A percentile compares a stretch with the other conserved stretches of the same genome.
Conservation (phyloP, 1,140 invertebrate species). For the Eufriesea mexicana region DNA sequence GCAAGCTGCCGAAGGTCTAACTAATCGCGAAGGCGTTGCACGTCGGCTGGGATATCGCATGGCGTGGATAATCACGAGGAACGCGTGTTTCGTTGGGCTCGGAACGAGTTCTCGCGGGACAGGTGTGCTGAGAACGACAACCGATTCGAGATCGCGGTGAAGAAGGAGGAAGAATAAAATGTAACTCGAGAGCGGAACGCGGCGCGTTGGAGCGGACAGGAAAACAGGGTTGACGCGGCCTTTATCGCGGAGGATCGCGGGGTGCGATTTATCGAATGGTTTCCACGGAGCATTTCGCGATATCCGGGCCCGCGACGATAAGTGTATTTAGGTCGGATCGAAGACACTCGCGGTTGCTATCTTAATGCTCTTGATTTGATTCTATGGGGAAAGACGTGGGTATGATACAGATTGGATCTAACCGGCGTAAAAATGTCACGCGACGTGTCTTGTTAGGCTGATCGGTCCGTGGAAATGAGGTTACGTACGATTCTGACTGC, state of each 20-base stretch:
- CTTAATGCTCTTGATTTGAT: not conserved
- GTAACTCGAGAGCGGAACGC: not conserved
- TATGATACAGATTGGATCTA: too few species aligned
- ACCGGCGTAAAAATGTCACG: not conserved
- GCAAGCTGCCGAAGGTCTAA: not conserved
- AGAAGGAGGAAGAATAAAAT: not conserved
- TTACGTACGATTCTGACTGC: too few species aligned
- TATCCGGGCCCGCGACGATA: not conserved
- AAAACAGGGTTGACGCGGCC: too few species aligned
- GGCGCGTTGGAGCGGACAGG: not conserved
- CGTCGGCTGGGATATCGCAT: not conserved
- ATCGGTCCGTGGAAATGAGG: too few species aligned
- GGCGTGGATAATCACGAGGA: not conserved
- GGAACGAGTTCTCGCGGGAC: slow-evolving; percentile 12
- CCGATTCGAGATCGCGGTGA: not conserved
- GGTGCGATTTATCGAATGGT: slow-evolving; percentile 9
- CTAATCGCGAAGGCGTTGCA: not conserved
- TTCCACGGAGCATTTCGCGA: not conserved
- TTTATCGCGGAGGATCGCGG: not conserved
- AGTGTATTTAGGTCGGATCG: not conserved
- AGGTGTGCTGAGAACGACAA: not conserved
- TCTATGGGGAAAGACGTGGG: too few species aligned
- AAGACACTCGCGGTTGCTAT: not conserved
- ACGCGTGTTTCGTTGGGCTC: not conserved
- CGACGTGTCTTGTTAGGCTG: too few species aligned